Evolutionary conservation across 92 coral and sea anemone genomes (phyloP).

Genomic region (Pocillopora grandis): DNA sequence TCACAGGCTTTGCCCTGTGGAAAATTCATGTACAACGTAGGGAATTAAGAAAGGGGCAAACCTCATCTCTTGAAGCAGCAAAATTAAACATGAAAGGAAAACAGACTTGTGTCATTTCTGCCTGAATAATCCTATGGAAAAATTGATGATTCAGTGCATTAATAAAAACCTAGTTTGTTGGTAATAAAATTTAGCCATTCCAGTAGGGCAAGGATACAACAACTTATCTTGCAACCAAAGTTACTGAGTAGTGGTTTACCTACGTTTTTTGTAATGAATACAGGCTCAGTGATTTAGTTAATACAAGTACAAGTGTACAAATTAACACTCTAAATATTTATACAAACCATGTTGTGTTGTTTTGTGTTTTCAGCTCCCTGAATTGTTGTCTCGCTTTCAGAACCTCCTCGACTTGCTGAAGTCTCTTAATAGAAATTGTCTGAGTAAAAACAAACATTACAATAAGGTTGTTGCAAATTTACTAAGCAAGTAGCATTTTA

Average conservation of each 20-base stretch:
- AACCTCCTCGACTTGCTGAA: conserved; percentile 61
- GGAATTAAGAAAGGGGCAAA: conserved; percentile 6
- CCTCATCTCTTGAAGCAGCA: conserved; percentile 91
- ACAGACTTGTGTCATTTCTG: conserved; percentile 56
- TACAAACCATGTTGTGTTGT: conserved; percentile 78
- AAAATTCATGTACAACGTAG: not conserved
- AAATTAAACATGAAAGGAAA: conserved; percentile 91
- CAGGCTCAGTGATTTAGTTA: too few species aligned
- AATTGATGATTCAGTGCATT: not conserved
- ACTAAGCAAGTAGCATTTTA: too few species aligned
- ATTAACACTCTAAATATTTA: not conserved
- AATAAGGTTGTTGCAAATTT: too few species aligned
- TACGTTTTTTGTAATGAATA: too few species aligned
- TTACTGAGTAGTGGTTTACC: too few species aligned
- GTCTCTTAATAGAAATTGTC: conserved; percentile 66
- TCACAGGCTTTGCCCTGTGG: too few species aligned
- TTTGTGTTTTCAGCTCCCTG: conserved; percentile 61
- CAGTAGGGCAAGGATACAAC: too few species aligned
- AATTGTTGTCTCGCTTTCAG: conserved; percentile 57
- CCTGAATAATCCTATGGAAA: conserved; percentile 62
- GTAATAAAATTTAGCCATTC: not conserved
- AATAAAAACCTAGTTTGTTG: not conserved
- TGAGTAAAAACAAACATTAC: not conserved
- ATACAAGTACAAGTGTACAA: not conserved
- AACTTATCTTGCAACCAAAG: too few species aligned